Evolutionary conservation across 2,888 invertebrate species (phyloP), one percentile per base, ranked within the genome.

Genomic region (Baronia brevicornis): DNA sequence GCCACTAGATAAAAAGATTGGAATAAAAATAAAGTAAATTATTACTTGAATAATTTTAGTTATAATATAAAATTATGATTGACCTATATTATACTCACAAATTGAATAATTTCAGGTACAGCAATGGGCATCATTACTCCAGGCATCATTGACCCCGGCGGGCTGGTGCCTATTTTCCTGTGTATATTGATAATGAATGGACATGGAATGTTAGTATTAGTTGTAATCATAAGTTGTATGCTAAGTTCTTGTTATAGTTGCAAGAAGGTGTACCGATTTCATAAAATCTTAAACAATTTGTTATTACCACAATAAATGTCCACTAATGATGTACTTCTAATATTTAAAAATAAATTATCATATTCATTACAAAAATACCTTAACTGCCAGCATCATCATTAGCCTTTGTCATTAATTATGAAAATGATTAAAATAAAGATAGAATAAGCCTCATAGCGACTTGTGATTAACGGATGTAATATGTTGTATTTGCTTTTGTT

Each of bases 71-170:
- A n/a, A n/a, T n/a, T n/a, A n/a, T n/a, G n/a, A n/a, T n/a, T n/a
- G n/a, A n/a, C n/a, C n/a, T n/a, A n/a, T n/a, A n/a, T n/a, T n/a
- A n/a, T n/a, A n/a, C n/a, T n/a, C n/a, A n/a, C n/a, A n/a, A n/a
- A n/a, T 22, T 8, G 31, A 24, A 21, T 13, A 4, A 9, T 44
- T 39, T 2, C 59, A 84, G 84, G 51, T 82, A 82, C 64, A 70
- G 55, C 51, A 77, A 68, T 43, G 71, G 72, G 0, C 74, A 78
- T 44, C 71, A 80, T 52, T 84, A 82, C 54, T 65, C 72, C 3
- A 50, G 84, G 41, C 84, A 79, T 51, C 82, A 78, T 70, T 84
- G 84, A 84, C 84, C 67, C 61, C 41, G 64, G 74, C 57, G 44
- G 33, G 43, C 38, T 43, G 38, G 57, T 48, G 56, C 44, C 46